Conservation (phyloP, 2,888 invertebrate species). For the Agrilus cyanescens region DNA sequence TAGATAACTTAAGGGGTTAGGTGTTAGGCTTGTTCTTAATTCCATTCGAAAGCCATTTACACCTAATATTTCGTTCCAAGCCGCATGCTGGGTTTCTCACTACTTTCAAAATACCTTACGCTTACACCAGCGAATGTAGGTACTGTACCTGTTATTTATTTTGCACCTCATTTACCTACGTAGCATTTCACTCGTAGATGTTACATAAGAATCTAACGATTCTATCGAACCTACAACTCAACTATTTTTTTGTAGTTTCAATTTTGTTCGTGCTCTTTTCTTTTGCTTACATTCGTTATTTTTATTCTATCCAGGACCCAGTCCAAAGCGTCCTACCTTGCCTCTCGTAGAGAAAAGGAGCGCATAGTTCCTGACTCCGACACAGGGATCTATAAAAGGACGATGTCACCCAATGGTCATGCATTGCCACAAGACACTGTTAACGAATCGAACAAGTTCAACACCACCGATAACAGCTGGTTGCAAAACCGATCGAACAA, state of each 20-base stretch:
- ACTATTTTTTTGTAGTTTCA: not conserved
- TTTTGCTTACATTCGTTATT: slow-evolving; percentile 5
- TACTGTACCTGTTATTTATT: not conserved
- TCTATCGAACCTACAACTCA: no score
- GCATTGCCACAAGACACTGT: slow-evolving; percentile 21
- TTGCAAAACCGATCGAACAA: slow-evolving; percentile 20
- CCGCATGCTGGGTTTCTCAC: no score
- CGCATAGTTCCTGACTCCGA: slow-evolving; percentile 53
- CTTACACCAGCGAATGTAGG: no score
- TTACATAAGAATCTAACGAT: no score
- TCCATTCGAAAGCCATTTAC: no score
- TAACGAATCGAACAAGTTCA: slow-evolving; percentile 22
- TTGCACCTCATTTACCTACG: not conserved
- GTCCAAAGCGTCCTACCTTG: slow-evolving; percentile 65
- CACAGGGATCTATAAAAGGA: slow-evolving; percentile 62
- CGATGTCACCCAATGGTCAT: slow-evolving; percentile 54
- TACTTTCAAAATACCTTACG: not conserved
- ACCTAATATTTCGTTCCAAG: no score
- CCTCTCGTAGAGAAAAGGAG: slow-evolving; percentile 58
- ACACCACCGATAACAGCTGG: slow-evolving; percentile 27
- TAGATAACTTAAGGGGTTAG: no score
- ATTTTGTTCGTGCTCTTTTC: not conserved
- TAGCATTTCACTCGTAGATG: no score
- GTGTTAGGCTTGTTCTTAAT: no score
- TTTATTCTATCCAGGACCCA: slow-evolving; percentile 50